These are phyloP conservation scores for Peromyscus melanophrys DNA, from an alignment of 2,797 vertebrate genomes.

Conservation along the genomic window DNA sequence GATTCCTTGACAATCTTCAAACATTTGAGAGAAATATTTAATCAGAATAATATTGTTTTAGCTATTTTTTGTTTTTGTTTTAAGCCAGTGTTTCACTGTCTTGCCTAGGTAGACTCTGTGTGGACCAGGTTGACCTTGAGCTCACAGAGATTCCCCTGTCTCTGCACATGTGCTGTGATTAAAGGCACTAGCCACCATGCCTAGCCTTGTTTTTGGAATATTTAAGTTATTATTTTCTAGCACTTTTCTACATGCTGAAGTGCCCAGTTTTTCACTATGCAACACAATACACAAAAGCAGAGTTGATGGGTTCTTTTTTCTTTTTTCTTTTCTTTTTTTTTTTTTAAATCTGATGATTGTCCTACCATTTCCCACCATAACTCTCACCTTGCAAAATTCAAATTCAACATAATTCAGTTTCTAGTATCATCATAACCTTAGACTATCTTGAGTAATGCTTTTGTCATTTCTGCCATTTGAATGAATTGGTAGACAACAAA, in stretches of 20 bases:
- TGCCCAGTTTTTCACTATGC: not conserved
- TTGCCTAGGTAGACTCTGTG: not conserved
- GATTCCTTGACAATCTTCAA: slow-evolving; percentile 54
- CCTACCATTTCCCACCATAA: not conserved
- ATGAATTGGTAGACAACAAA: slow-evolving; percentile 47
- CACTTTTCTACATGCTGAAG: slow-evolving; percentile 29
- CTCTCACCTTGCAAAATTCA: not conserved
- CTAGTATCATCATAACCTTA: slow-evolving; percentile 15
- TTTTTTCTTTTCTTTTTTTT: not conserved
- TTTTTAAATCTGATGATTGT: not conserved
- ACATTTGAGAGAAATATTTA: slow-evolving; percentile 37
- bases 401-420: slow-evolving; percentile 33
- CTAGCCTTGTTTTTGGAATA: not conserved
- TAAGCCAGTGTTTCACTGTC: not conserved
- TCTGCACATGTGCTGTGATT: not conserved
- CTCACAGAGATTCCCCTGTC: not conserved
- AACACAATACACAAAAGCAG: slow-evolving; percentile 25
- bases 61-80: not conserved
- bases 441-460: slow-evolving; percentile 51
- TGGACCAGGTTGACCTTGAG: not conserved
- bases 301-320: not conserved
- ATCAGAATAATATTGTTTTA: slow-evolving; percentile 63
- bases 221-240: slow-evolving; percentile 29
- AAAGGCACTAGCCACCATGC: not conserved
- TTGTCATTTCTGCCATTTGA: slow-evolving; percentile 61